Evolutionary conservation across 2,797 vertebrate genomes (phyloP).

Genomic region (Petrocephalus schoutedeni): DNA sequence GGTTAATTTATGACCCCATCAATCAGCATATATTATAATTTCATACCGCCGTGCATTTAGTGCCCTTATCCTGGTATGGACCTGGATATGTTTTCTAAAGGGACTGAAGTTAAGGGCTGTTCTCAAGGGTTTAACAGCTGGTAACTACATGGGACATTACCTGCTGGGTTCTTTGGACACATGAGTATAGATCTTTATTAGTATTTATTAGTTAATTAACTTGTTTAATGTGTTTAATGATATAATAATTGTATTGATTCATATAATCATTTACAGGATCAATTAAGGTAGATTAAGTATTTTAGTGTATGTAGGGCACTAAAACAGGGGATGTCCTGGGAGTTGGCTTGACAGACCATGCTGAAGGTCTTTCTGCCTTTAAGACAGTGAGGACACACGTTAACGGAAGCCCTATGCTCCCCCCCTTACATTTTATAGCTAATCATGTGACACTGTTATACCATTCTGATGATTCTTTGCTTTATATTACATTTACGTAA

Average conservation of each 20-base stretch:
- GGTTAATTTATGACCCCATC: background rate
- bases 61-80: background rate
- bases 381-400: background rate
- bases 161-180: background rate
- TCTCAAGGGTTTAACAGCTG: slow-evolving; percentile 12
- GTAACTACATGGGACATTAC: background rate
- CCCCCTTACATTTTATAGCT: background rate
- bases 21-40: background rate
- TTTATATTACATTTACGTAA: background rate
- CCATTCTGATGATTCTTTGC: background rate
- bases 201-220: slow-evolving; percentile 7
- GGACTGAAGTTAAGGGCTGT: background rate
- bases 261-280: background rate
- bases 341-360: background rate
- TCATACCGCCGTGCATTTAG: background rate
- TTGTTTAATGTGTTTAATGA: background rate
- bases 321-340: background rate
- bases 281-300: background rate
- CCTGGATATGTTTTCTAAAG: background rate
- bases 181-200: slow-evolving; percentile 2
- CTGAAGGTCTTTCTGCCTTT: background rate
- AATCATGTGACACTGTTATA: background rate
- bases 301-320: background rate
- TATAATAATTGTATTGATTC: background rate
- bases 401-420: background rate